A percentile compares a stretch with the other conserved stretches of the same genome.
phyloP scores from a whole-genome alignment of 2,888 invertebrate genomes.

The Andrena camellia region DNA sequence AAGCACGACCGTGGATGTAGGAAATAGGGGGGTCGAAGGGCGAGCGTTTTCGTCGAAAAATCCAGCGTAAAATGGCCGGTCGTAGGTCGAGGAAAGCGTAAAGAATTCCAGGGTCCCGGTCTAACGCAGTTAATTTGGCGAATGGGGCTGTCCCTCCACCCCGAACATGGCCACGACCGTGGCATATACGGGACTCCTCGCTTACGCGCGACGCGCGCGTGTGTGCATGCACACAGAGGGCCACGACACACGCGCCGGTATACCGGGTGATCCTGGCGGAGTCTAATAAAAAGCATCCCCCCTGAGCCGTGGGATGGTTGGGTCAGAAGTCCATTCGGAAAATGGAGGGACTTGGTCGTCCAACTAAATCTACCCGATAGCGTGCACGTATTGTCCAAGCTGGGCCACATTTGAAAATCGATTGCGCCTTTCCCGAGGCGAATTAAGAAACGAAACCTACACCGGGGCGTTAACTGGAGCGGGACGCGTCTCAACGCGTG shows the following conservation, averaged over 20 bases:
- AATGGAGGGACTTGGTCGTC: slow-evolving; percentile 84
- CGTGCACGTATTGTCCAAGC: slow-evolving; percentile 80
- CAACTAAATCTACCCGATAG: slow-evolving; percentile 84
- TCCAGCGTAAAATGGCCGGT: slow-evolving; percentile 82
- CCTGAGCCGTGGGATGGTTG: slow-evolving; percentile 79
- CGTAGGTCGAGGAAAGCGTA: slow-evolving; percentile 78
- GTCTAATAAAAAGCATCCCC: slow-evolving; percentile 85
- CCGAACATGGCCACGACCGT: slow-evolving; percentile 80
- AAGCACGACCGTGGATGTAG: slow-evolving; percentile 10
- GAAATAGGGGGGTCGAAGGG: slow-evolving; percentile 36
- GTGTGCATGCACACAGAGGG: slow-evolving; percentile 19
- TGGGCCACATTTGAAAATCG: slow-evolving; percentile 37
- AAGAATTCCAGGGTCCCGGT: slow-evolving; percentile 79
- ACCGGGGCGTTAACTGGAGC: not conserved
- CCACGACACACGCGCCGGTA: slow-evolving; percentile 30
- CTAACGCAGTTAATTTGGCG: slow-evolving; percentile 84
- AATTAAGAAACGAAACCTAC: slow-evolving; percentile 56
- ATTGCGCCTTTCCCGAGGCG: not conserved
- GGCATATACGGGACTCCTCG: slow-evolving; percentile 50
- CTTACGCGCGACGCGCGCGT: slow-evolving; percentile 32
- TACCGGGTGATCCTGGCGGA: slow-evolving; percentile 80
- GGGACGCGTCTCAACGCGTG: not conserved
- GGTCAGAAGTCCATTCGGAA: slow-evolving; percentile 85
- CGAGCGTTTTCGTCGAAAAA: slow-evolving; percentile 72
- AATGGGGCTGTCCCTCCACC: slow-evolving; percentile 81